These are phyloP conservation scores for Dryoscopus gambensis DNA, from an alignment of 2,113 vertebrate genomes.

Conservation along the genomic window DNA sequence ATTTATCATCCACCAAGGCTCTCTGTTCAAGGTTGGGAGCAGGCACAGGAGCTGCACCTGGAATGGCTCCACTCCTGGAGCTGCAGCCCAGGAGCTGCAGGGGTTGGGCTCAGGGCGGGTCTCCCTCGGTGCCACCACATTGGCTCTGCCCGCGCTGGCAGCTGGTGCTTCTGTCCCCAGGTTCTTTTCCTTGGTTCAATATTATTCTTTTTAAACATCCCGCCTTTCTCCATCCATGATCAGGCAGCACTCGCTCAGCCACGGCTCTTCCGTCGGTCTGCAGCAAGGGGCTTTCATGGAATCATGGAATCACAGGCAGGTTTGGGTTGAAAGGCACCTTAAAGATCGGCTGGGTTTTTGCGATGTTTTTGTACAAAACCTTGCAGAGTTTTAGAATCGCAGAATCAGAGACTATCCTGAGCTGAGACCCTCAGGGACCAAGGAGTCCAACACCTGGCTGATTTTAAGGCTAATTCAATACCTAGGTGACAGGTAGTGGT, in stretches of 20 bases:
- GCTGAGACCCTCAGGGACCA: neutral
- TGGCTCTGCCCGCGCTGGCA: neutral
- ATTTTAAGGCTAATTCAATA: neutral
- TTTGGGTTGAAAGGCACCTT: neutral
- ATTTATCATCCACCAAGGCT: neutral
- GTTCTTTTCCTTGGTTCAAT: neutral
- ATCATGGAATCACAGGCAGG: neutral
- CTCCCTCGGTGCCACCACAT: neutral
- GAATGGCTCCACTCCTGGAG: neutral
- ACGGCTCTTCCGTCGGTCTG: accelerated
- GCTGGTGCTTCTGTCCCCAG: neutral
- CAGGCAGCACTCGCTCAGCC: accelerated
- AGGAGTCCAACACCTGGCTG: neutral
- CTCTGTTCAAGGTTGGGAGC: neutral
- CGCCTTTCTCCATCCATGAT: accelerated
- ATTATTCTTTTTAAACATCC: neutral
- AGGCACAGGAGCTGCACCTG: neutral
- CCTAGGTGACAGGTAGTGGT: neutral
- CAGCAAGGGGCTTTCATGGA: neutral
- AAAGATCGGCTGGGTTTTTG: neutral
- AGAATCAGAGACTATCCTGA: neutral
- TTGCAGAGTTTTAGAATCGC: neutral
- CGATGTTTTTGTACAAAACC: neutral
- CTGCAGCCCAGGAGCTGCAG: neutral
- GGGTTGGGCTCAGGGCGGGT: neutral